phyloP scores from a whole-genome alignment of 2,888 invertebrate genomes.

The Epistrophella euchroma region DNA sequence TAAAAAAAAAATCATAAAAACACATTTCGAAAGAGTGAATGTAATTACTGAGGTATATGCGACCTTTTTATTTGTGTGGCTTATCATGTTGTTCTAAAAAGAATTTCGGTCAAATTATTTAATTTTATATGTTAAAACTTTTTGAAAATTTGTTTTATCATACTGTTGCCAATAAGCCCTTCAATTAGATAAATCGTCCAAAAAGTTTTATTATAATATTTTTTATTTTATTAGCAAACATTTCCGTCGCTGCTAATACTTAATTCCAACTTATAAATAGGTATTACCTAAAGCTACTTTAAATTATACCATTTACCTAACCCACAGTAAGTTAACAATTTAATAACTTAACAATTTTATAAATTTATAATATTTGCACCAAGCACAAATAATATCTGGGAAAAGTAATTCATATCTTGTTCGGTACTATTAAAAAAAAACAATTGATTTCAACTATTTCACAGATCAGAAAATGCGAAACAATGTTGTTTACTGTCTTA shows the following conservation, averaged over 20 bases:
- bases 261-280: not conserved
- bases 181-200: not conserved
- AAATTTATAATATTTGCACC: not conserved
- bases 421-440: slow-evolving; percentile 18
- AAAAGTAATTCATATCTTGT: slow-evolving; percentile 15
- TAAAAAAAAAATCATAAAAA: too few relatives aligned
- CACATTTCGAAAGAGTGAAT: too few relatives aligned
- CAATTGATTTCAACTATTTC: slow-evolving; percentile 54
- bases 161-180: too few relatives aligned
- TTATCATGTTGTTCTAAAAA: too few relatives aligned
- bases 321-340: slow-evolving; percentile 38
- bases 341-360: not conserved
- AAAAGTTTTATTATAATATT: not conserved
- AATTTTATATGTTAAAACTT: too few relatives aligned
- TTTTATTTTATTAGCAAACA: not conserved
- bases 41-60: too few relatives aligned
- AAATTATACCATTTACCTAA: not conserved
- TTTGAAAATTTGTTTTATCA: too few relatives aligned
- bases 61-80: too few relatives aligned
- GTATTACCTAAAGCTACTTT: too few relatives aligned
- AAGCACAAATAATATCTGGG: slow-evolving; percentile 10
- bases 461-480: slow-evolving; percentile 63
- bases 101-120: too few relatives aligned
- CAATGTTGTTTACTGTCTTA: slow-evolving; percentile 62
- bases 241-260: not conserved